Percentiles rank a stretch among this genome's conserved stretches.
phyloP scores from a whole-genome alignment of 2,113 vertebrate species.

The Clinocottus analis region DNA sequence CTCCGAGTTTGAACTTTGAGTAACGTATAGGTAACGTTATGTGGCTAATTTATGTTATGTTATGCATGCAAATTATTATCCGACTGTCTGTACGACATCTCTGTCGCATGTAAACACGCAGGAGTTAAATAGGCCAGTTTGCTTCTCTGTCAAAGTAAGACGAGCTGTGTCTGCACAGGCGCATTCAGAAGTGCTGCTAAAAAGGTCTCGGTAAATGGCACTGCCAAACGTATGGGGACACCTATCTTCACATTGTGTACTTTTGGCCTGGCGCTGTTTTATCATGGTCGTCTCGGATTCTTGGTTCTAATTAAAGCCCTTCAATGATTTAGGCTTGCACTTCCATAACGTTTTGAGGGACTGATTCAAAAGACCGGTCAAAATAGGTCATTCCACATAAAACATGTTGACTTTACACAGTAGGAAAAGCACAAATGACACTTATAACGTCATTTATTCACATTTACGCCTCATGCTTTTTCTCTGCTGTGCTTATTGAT shows the following conservation, averaged over 20 bases:
- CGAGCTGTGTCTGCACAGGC: slow-evolving; percentile 21
- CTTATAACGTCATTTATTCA: not conserved
- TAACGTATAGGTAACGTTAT: not conserved
- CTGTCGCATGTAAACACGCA: not conserved
- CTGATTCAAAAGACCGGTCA: not conserved
- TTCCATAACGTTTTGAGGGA: not conserved
- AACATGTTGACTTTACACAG: not conserved
- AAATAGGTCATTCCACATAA: not conserved
- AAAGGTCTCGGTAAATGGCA: not conserved
- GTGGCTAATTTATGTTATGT: not conserved
- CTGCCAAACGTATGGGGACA: not conserved
- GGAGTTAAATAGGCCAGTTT: slow-evolving; percentile 7
- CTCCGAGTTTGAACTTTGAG: slow-evolving; percentile 14
- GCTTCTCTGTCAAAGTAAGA: slow-evolving; percentile 14
- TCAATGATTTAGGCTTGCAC: not conserved
- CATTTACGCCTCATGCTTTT: not conserved
- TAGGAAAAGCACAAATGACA: not conserved
- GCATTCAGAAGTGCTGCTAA: not conserved
- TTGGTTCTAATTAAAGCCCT: not conserved
- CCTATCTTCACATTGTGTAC: not conserved
- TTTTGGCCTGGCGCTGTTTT: too few relatives aligned
- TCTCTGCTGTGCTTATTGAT: not conserved
- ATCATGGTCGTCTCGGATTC: not conserved
- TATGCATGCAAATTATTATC: not conserved
- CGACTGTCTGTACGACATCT: not conserved